Conservation (phyloP, 2,113 vertebrate species). For the Tringa solitaria region DNA sequence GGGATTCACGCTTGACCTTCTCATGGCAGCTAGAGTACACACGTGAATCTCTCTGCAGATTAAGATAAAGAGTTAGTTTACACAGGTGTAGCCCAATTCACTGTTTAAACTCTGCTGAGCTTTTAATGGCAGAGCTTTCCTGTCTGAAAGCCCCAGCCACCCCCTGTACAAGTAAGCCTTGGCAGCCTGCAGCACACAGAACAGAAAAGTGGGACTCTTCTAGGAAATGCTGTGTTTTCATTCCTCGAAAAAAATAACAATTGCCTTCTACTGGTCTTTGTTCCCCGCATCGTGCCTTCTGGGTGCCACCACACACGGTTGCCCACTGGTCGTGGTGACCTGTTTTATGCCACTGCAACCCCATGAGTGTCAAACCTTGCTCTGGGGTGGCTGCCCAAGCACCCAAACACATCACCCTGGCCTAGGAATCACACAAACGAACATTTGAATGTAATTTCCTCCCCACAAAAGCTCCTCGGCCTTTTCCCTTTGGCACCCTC, state of each 20-base stretch:
- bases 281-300: rapidly evolving
- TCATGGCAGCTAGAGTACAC: background rate
- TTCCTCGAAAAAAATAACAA: background rate
- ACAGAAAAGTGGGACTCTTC: background rate
- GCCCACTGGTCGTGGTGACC: background rate
- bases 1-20: background rate
- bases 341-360: no score
- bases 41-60: background rate
- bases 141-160: background rate
- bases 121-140: background rate
- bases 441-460: background rate
- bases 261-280: background rate
- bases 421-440: background rate
- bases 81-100: background rate
- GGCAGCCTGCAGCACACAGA: background rate
- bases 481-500: background rate
- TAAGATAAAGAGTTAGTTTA: background rate
- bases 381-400: background rate
- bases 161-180: background rate
- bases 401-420: background rate
- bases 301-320: background rate
- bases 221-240: background rate
- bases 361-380: rapidly evolving
- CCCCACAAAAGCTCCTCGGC: background rate
- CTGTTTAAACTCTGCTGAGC: background rate